Conservation (phyloP, 1,140 invertebrate species). For the Nomia melanderi region DNA sequence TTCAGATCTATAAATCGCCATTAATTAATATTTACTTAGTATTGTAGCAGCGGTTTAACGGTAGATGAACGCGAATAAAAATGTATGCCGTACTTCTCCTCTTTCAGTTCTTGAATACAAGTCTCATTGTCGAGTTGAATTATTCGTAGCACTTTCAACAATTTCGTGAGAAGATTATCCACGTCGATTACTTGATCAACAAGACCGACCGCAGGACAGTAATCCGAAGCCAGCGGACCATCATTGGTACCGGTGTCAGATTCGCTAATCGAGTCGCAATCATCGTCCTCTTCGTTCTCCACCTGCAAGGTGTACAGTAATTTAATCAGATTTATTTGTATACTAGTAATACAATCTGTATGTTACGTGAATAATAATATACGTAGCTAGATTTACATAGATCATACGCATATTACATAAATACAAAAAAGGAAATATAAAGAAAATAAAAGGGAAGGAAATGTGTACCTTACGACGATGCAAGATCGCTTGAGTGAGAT, state of each 20-base stretch:
- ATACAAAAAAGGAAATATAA: too few species aligned
- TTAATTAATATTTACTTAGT: too few species aligned
- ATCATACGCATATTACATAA: background rate
- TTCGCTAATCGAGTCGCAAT: conserved; percentile 76
- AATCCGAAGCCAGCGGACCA: conserved; percentile 70
- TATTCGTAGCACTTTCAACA: conserved; percentile 87
- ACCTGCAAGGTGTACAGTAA: conserved; percentile 59
- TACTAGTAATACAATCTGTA: too few species aligned
- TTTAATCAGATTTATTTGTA: too few species aligned
- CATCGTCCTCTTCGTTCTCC: conserved; percentile 77
- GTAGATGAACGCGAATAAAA: background rate
- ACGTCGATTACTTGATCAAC: conserved; percentile 89
- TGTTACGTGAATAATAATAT: background rate
- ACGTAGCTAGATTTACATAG: background rate
- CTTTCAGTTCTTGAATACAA: conserved; percentile 84
- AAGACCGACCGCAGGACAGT: conserved; percentile 79
- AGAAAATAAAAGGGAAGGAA: too few species aligned
- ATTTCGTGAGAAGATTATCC: conserved; percentile 87
- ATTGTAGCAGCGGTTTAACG: too few species aligned
- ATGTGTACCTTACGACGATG: conserved; percentile 73
- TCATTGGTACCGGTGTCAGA: conserved; percentile 74
- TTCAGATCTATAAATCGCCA: conserved; percentile 65
- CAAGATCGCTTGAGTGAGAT: conserved; percentile 77
- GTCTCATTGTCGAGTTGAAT: conserved; percentile 87
- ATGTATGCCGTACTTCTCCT: conserved; percentile 80